Base-by-base conservation (phyloP, 2,888 invertebrate species). In the Dicroscelio sp. region DNA sequence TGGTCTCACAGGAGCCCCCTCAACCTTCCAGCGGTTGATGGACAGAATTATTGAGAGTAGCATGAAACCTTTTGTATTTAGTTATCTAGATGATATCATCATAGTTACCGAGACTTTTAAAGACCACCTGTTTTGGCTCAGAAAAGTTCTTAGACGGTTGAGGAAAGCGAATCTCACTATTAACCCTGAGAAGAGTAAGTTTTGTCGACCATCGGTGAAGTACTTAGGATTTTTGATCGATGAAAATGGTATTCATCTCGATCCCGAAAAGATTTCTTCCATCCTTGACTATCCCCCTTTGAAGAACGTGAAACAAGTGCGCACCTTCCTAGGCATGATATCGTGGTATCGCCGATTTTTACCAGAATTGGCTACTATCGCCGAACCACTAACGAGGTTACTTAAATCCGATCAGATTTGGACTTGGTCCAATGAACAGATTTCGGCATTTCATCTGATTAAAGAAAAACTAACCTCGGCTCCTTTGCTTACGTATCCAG, bases 401-500 rank as follows among this genome's bases (percentile, higher is more conserved):
- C 20, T 48, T 14, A 48, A 48, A 48, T 17, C 14, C 20, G 20
- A 6, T 48, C 48, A 48, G 20, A 48, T 17, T 17, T 48, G 48
- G 48, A 20, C 20, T 48, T 6, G 48, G 48, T 17, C 48, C 17
- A 6, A 48, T 17, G 48, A 48, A 48, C 48, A 48, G 48, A 48
- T 14, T 6, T 17, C 2, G 20, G 48, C 48, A 17, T 75, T 75
- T n/a, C 23, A 5, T 17, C 3, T 14, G 17, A 48, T 67, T 23
- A 79, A 67, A 48, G 27, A 23, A 20, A 33, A 31, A 6, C 43
- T 80, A 20, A n/a, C 55, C 8, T 58, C 33, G 23, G n/a, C 75
- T 2, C 75, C 75, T 35, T 35, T 69, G 35, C 12, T 76, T 6
- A 14, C 17, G n/a, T 69, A 80, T 55, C 80, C 80, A 1, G 69